Base-by-base conservation (phyloP, 2,797 vertebrate genomes). In the Harpagifer antarcticus region DNA sequence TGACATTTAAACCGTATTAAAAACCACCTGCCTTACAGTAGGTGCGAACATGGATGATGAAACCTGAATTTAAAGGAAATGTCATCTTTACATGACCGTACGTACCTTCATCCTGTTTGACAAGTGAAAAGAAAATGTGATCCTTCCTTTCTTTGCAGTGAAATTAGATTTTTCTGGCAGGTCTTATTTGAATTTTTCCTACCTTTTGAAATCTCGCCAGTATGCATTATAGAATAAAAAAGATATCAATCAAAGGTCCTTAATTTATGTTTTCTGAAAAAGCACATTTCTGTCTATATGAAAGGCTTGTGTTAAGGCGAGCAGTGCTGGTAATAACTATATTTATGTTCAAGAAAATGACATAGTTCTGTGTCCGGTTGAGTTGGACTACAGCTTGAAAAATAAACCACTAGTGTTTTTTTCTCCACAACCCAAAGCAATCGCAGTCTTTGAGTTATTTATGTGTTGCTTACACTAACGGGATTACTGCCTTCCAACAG, bases 251-350 rank as follows among this genome's bases (percentile, higher is more conserved):
- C 55, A 80, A 79, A 76, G 69, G 54, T 54, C 19, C 79, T 33
- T 76, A 84, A 76, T 47, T 84, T 42, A 81, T 76, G 27, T 53
- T 72, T 67, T 79, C 65, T 65, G 62, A 77, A 85, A 83, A 11
- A 68, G 52, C 12, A 4, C 5, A 70, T 84, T 81, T 85, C 43
- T 48, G 33, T 37, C 7, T 3, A 43, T 49, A 49, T 74, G 68
- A 83, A 85, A 85, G 56, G 12, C 42, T 33, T 66, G 50, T 50
- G 57, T 65, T 47, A 59, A 64, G 64, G 60, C 73, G 15, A 76
- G 72, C 4, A 9, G 17, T 43, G 63, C 60, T 55, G 77, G 37
- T 66, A 71, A 81, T 83, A 84, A 84, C 68, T 71, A 69, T 69
- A 81, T 62, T 72, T 48, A 82, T 74, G 72, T 79, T 60, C n/a